Conservation (phyloP, 2,797 vertebrate genomes). For the Chelon labrosus region DNA sequence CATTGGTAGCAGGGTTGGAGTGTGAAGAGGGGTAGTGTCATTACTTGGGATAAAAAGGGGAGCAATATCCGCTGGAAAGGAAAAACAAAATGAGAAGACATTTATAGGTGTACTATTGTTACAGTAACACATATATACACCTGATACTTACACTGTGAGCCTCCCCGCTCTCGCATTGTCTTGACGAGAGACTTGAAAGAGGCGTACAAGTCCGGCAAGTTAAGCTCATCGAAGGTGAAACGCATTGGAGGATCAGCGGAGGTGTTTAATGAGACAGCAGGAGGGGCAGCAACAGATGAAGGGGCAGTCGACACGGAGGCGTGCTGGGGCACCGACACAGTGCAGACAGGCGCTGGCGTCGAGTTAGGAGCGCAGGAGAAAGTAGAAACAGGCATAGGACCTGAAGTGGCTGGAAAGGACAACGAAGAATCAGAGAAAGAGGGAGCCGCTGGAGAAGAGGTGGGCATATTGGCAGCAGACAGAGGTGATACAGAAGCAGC, state of each 20-base stretch:
- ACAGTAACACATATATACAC: background rate
- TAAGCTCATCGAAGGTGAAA: slow-evolving; percentile 96
- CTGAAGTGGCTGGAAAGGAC: slow-evolving; percentile 51
- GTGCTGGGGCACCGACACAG: slow-evolving; percentile 29
- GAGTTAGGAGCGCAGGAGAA: slow-evolving; percentile 46
- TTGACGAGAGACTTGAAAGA: slow-evolving; percentile 97
- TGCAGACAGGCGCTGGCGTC: slow-evolving; percentile 25
- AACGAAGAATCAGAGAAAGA: slow-evolving; percentile 42
- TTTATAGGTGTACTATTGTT: background rate
- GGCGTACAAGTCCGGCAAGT: slow-evolving; percentile 93
- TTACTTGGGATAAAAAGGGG: slow-evolving; percentile 53
- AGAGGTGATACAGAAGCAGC: slow-evolving; percentile 34
- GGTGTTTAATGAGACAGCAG: slow-evolving; percentile 41
- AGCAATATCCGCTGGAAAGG: slow-evolving; percentile 77
- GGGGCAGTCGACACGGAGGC: slow-evolving; percentile 10
- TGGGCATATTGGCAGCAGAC: slow-evolving; percentile 27
- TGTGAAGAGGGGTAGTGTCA: slow-evolving; percentile 85
- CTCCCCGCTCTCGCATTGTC: slow-evolving; percentile 93
- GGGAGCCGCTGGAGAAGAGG: slow-evolving; percentile 37
- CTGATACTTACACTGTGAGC: slow-evolving; percentile 83
- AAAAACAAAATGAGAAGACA: slow-evolving; percentile 9
- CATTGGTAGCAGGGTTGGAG: slow-evolving; percentile 82
- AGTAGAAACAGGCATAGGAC: slow-evolving; percentile 20
- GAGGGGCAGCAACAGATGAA: slow-evolving; percentile 9
- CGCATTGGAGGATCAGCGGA: slow-evolving; percentile 74